These are phyloP conservation scores for Platyrinchus mystaceus DNA, from an alignment of 2,797 vertebrate species.

Conservation along the genomic window DNA sequence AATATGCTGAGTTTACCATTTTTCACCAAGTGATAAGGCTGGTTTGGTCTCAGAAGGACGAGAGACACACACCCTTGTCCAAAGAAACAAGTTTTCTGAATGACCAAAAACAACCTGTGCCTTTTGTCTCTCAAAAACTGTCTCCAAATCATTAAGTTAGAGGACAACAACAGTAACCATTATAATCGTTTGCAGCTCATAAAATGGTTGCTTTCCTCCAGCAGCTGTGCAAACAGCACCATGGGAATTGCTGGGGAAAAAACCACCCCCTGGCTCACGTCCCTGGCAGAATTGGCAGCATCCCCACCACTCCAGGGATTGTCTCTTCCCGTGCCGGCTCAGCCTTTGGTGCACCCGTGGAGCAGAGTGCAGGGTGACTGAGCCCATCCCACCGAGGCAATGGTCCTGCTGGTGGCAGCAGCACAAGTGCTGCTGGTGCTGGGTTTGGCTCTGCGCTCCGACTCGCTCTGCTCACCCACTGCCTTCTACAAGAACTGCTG, in stretches of 20 bases:
- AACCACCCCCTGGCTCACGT: background rate
- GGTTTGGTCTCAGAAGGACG: background rate
- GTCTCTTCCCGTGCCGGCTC: background rate
- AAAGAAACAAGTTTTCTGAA: background rate
- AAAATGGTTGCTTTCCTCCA: background rate
- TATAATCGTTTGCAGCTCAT: background rate
- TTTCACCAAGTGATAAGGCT: background rate
- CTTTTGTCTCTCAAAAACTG: background rate
- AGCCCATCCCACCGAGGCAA: conserved; percentile 50
- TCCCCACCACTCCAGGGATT: background rate
- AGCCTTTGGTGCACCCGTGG: background rate
- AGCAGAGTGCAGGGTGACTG: background rate
- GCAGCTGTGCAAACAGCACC: background rate
- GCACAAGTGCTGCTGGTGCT: conserved; percentile 74
- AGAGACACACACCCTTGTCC: background rate
- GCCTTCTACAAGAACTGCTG: conserved; percentile 91
- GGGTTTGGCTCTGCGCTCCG: conserved; percentile 54
- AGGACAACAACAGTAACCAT: background rate
- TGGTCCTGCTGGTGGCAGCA: conserved; percentile 71
- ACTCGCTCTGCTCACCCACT: conserved; percentile 83
- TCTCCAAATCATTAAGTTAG: background rate
- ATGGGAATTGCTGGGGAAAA: background rate
- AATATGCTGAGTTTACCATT: background rate
- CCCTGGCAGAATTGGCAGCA: background rate
- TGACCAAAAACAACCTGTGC: background rate